Base-by-base conservation (phyloP, 1,140 invertebrate genomes). In the Drosophila repleta region DNA sequence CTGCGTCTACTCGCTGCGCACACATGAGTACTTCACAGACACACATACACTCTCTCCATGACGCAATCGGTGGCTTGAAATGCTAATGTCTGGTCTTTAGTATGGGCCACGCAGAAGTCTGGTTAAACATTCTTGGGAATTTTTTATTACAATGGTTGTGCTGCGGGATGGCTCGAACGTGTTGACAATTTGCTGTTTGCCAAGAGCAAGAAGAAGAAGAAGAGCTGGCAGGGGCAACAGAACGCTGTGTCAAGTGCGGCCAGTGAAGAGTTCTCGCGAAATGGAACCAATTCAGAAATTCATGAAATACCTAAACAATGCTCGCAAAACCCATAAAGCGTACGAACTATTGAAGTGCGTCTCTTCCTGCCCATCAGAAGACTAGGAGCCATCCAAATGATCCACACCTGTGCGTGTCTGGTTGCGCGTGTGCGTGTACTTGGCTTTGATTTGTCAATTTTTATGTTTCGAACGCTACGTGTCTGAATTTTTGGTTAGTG, bases 381-480 rank as follows among this genome's bases (percentile, higher is more conserved):
- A 26, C 48, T 26, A 51, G 48, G 7, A 15, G 18, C 7, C 24
- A 51, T 51, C 48, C 11, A 17, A 43, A 3, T 6, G 29, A 32
- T 35, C 29, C 11, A 56, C 67, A 65, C 61, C 61, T 71, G 61
- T 41, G 24, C n/a, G 43, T 11, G 43, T 2, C 3, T 21, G 46
- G 15, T 13, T 20, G 55, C n/a, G 51, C 41, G 57, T 17, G 32
- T 24, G 62, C 35, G 49, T 35, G 49, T 24, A 35, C 39, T 24
- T 53, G 20, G 15, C 53, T 70, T 70, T 46, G 58, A 74, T 74
- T 70, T 64, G 72, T 74, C 52, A 74, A 70, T 53, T 74, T 74
- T 74, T 64, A 74, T 74, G 72, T 74, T 64, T 52, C 8, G 48
- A 56, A n/a, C 10, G 21, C 64, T 74, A 74, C 72, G 72, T 74